A percentile compares a stretch with the other conserved stretches of the same genome.
Conservation (phyloP, 2,888 invertebrate species). For the Chrysina gloriosa region DNA sequence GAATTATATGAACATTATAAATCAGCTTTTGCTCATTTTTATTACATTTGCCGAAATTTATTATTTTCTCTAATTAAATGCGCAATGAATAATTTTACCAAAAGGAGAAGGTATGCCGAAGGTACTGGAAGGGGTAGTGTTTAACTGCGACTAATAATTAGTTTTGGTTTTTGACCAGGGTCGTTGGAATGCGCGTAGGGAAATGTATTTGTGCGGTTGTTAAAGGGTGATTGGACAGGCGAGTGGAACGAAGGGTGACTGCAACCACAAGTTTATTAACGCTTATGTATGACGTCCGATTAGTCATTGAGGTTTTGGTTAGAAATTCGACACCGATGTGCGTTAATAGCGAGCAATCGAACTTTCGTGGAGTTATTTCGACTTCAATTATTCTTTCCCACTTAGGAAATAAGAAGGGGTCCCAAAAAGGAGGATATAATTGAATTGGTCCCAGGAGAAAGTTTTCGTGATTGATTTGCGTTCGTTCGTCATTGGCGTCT, state of each 20-base stretch:
- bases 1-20: constrained; percentile 67
- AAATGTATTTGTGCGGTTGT: too few species aligned
- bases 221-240: too few species aligned
- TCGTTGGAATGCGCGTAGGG: too few species aligned
- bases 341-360: constrained; percentile 1
- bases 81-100: constrained; percentile 54
- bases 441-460: constrained; percentile 20
- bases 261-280: constrained; percentile 20
- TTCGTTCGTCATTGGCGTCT: neutral
- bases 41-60: constrained; percentile 61
- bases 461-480: constrained; percentile 18
- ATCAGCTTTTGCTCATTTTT: constrained; percentile 65
- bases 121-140: neutral
- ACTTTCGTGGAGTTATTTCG: constrained; percentile 9
- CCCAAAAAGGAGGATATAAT: constrained; percentile 8
- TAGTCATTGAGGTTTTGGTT: constrained; percentile 2
- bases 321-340: neutral
- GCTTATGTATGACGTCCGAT: neutral
- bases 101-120: constrained; percentile 16
- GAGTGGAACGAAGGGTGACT: too few species aligned
- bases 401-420: neutral
- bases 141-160: constrained; percentile 40
- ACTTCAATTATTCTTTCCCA: constrained; percentile 21
- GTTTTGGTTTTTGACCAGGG: constrained; percentile 32
- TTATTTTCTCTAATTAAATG: constrained; percentile 60